These are phyloP conservation scores for Agrochola lychnidis DNA, from an alignment of 2,888 invertebrate genomes.

Conservation along the genomic window DNA sequence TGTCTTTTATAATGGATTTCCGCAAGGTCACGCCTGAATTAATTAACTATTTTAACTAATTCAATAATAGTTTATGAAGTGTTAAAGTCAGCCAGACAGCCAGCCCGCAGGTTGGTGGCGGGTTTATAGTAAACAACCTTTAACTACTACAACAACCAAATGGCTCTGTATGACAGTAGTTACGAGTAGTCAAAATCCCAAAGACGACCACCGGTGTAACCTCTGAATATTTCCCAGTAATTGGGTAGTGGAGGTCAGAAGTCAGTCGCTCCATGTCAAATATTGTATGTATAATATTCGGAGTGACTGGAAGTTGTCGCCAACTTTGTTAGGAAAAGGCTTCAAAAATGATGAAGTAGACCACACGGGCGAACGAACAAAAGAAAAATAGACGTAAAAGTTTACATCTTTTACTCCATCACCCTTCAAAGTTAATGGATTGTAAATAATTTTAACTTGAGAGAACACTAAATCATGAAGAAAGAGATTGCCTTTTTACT, in stretches of 20 bases:
- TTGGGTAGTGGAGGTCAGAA: neutral
- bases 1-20: too few species aligned
- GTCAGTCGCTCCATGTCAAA: neutral
- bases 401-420: conserved; percentile 15
- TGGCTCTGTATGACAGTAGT: neutral
- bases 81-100: too few species aligned
- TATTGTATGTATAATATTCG: conserved; percentile 5
- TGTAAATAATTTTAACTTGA: conserved; percentile 39
- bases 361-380: neutral
- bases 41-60: neutral
- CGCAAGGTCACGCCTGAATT: too few species aligned
- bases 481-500: conserved; percentile 39
- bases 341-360: neutral
- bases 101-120: neutral
- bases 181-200: neutral
- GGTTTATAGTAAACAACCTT: neutral
- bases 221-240: conserved; percentile 9
- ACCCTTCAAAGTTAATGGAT: conserved; percentile 34
- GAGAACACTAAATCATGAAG: conserved; percentile 37
- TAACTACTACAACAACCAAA: neutral
- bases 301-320: neutral
- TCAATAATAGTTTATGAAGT: neutral
- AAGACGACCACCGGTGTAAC: neutral
- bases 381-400: conserved; percentile 12
- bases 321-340: neutral